Evolutionary conservation across 2,113 vertebrate species (phyloP), one percentile per base, ranked within the genome.

Genomic region (Protomyctophum bolini): DNA sequence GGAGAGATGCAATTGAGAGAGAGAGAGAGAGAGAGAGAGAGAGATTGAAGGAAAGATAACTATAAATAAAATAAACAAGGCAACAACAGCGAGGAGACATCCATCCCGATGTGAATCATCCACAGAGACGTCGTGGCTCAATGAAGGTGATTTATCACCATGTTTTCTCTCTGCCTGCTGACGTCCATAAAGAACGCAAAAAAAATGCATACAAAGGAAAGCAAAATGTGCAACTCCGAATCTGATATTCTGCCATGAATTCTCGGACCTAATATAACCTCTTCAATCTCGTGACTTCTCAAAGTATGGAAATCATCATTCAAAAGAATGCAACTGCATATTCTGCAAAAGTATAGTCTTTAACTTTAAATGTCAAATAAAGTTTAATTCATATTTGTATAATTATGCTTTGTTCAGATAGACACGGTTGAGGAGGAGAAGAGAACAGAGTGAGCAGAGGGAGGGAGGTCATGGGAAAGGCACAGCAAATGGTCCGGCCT

Each of bases 191-290:
- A 15, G 5, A 52, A 61, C 14, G 6, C 14, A 11, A 4, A 1
- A 10, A 52, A 54, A 11, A 54, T 54, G 33, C 33, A 41, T 41
- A 41, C 33, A 41, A 41, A 41, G 5, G 33, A 41, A 41, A 4
- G 33, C 21, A 21, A 21, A 21, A 21, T 2, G 21, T 21, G 21
- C 21, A 21, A 21, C 10, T 11, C 8, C 9, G 1, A 11, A 14
- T 55, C 52, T 55, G 52, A 11, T 1, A 11, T 8, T 55, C 52
- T 55, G 10, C 12, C 57, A 78, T 86, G 51, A 74, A 79, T 84
- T 76, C 58, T 82, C 47, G 58, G 15, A 60, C 57, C 59, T n/a
- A n/a, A n/a, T n/a, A n/a, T n/a, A n/a, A n/a, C n/a, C n/a, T n/a
- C 58, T 56, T 59, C 54, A 0, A 14, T 66, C 62, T 66, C 29